A percentile compares a stretch with the other conserved stretches of the same genome.
Conservation (phyloP, 2,113 vertebrate species). For the Corythornis vintsioides region DNA sequence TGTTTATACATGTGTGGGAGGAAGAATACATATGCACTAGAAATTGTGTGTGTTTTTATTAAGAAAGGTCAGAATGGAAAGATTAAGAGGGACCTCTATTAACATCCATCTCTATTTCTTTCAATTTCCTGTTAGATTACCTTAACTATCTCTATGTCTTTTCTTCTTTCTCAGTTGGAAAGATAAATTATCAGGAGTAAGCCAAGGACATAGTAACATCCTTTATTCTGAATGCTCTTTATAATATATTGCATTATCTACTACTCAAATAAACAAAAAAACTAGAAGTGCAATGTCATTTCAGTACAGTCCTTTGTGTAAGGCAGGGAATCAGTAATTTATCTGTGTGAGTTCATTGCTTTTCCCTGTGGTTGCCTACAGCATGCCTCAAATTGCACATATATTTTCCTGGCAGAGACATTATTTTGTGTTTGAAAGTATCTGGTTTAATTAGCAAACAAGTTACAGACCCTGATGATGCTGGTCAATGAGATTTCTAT, state of each 20-base stretch:
- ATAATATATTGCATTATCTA: not conserved
- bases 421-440: not conserved
- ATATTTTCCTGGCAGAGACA: not conserved
- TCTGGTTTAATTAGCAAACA: not conserved
- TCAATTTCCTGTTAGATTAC: slow-evolving; percentile 51
- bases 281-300: not conserved
- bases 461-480: not conserved
- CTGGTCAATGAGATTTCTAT: not conserved
- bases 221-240: not conserved
- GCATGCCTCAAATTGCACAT: not conserved
- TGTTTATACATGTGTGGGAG: not conserved
- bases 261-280: not conserved
- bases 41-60: slow-evolving; percentile 16
- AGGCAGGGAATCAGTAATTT: not conserved
- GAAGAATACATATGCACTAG: not conserved
- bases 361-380: not conserved
- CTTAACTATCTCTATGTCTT: slow-evolving; percentile 22
- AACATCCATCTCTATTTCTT: slow-evolving; percentile 37
- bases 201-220: not conserved
- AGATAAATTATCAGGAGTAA: not conserved
- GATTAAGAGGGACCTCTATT: not conserved
- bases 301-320: not conserved
- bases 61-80: slow-evolving; percentile 15
- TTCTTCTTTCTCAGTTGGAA: not conserved
- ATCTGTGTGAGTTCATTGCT: not conserved